phyloP scores from a whole-genome alignment of 1,140 invertebrate species.

The Leptinotarsa lineolata region DNA sequence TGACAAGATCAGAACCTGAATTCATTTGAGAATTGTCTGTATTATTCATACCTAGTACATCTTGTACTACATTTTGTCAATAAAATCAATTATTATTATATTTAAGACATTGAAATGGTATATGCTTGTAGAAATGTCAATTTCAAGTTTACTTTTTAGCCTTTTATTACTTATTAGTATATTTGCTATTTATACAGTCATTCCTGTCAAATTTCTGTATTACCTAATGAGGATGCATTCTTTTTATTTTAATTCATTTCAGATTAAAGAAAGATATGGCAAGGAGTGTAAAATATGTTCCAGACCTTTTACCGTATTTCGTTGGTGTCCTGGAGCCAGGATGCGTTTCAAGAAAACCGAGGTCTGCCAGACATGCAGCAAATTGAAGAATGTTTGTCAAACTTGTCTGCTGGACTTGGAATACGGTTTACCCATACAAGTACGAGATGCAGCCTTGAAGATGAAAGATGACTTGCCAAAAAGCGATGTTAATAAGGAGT shows the following conservation, averaged over 20 bases:
- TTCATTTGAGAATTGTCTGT: too few relatives aligned
- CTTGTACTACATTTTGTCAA: too few relatives aligned
- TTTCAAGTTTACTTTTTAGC: too few relatives aligned
- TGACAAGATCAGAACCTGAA: too few relatives aligned
- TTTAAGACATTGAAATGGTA: too few relatives aligned
- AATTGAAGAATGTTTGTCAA: constrained; percentile 99
- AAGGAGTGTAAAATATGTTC: constrained; percentile 99
- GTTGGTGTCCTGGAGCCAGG: constrained; percentile 90
- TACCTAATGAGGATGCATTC: too few relatives aligned
- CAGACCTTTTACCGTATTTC: constrained; percentile 97
- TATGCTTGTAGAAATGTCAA: too few relatives aligned
- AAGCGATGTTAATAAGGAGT: constrained; percentile 99
- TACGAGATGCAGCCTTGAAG: constrained; percentile 90
- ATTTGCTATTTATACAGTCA: too few relatives aligned
- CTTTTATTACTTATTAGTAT: too few relatives aligned
- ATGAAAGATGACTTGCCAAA: constrained; percentile 94
- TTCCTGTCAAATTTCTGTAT: too few relatives aligned
- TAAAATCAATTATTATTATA: too few relatives aligned
- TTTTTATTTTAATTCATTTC: constrained; percentile 53
- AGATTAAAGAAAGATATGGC: constrained; percentile 98
- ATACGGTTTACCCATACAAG: constrained; percentile 93
- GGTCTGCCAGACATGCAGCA: constrained; percentile 98
- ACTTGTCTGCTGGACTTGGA: constrained; percentile 98
- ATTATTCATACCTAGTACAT: too few relatives aligned
- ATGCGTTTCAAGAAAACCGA: constrained; percentile 99